Conservation (phyloP, 1,140 invertebrate genomes). For the Eupristina koningsbergeri region DNA sequence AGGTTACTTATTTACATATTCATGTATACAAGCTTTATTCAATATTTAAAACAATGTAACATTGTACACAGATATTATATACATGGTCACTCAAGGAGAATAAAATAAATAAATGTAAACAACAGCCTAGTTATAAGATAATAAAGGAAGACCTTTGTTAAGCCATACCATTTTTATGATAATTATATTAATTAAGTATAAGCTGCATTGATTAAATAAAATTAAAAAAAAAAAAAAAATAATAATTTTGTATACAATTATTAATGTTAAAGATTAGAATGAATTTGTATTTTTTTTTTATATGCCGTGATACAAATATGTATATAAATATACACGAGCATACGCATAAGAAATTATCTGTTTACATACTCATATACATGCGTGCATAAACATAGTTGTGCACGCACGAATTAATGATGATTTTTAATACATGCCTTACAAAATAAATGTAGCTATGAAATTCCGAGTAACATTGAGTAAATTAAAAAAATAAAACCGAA, state of each 20-base stretch:
- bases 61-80: conserved; percentile 16
- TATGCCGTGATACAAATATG: too few relatives aligned
- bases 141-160: conserved; percentile 3
- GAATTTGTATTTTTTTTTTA: too few relatives aligned
- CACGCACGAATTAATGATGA: too few relatives aligned
- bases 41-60: conserved; percentile 21
- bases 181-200: not conserved
- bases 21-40: conserved; percentile 1
- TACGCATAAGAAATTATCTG: not conserved
- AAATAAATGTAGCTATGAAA: too few relatives aligned
- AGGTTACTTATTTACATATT: conserved; percentile 16
- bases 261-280: too few relatives aligned
- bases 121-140: not conserved
- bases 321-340: too few relatives aligned
- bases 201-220: not conserved
- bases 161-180: conserved; percentile 7
- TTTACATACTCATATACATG: not conserved
- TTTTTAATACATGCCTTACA: not conserved
- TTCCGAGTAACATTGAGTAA: too few relatives aligned
- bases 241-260: not conserved
- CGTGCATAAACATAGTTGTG: too few relatives aligned
- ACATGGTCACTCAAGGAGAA: conserved; percentile 41
- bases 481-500: too few relatives aligned
- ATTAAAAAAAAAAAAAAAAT: not conserved
- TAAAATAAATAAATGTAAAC: conserved; percentile 39